phyloP scores from a whole-genome alignment of 2,888 invertebrate species.

The Ceramica pisi region DNA sequence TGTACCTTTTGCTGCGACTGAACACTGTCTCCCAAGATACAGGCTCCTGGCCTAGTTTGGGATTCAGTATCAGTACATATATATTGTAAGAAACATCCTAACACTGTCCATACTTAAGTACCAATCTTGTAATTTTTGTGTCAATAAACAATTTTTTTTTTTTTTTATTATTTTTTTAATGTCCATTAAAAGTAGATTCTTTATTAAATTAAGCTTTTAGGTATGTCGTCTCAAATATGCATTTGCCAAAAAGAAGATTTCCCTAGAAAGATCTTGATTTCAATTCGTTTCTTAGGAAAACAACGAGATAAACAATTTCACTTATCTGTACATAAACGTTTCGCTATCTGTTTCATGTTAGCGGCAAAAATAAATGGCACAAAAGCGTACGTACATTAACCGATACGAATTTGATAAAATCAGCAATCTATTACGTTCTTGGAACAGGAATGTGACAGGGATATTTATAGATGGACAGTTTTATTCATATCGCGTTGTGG shows the following conservation, averaged over 20 bases:
- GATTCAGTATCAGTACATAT: no score
- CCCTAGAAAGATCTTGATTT: slow-evolving; percentile 16
- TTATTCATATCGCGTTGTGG: slow-evolving; percentile 56
- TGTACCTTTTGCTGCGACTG: no score
- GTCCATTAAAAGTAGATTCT: neutral
- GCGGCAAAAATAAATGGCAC: slow-evolving; percentile 46
- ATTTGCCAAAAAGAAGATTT: slow-evolving; percentile 7
- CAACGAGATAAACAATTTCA: slow-evolving; percentile 23
- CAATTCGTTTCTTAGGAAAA: slow-evolving; percentile 5
- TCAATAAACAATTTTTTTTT: no score
- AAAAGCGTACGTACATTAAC: slow-evolving; percentile 48
- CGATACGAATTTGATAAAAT: slow-evolving; percentile 62
- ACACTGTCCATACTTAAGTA: no score
- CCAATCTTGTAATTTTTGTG: no score
- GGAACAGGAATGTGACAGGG: no score
- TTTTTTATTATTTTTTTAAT: no score
- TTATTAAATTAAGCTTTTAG: slow-evolving; percentile 17
- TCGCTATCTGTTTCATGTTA: slow-evolving; percentile 32
- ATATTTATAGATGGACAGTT: slow-evolving; percentile 54
- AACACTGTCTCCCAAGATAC: no score
- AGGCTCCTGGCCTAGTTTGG: no score
- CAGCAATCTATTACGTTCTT: slow-evolving; percentile 51
- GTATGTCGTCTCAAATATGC: neutral
- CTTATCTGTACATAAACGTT: slow-evolving; percentile 45
- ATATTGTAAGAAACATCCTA: no score